phyloP scores from a whole-genome alignment of 2,113 vertebrate genomes.

The Pseudonaja textilis region DNA sequence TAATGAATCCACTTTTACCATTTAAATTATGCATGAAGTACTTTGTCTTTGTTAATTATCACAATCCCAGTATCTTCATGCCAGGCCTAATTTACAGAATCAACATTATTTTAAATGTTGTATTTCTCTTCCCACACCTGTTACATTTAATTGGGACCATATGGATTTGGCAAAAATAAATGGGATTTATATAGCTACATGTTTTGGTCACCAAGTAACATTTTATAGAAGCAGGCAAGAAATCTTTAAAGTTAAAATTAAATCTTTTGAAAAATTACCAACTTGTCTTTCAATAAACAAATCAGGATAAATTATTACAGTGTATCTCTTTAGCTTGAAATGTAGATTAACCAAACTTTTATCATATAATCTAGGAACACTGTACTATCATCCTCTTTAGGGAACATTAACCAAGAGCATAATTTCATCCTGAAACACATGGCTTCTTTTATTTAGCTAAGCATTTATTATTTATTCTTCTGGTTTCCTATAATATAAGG shows the following conservation, averaged over 20 bases:
- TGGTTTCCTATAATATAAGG: constrained; percentile 11
- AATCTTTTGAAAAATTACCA: background rate
- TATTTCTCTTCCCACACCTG: background rate
- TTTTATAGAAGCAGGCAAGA: background rate
- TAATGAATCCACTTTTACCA: background rate
- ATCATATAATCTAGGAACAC: background rate
- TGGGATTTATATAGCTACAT: background rate
- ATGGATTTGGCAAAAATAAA: background rate
- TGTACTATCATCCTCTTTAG: background rate
- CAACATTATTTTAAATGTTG: background rate
- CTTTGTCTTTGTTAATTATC: background rate
- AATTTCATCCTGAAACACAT: background rate
- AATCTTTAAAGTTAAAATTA: background rate
- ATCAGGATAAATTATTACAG: background rate
- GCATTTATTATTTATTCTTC: background rate
- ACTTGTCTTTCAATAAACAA: background rate
- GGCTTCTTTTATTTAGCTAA: background rate
- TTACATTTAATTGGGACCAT: background rate
- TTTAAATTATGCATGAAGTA: background rate
- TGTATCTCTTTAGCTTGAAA: background rate
- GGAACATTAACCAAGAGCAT: background rate
- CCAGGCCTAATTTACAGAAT: background rate
- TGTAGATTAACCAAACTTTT: background rate
- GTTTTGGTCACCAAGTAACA: background rate
- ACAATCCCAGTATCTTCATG: background rate